A percentile compares a stretch with the other conserved stretches of the same genome.
These are phyloP conservation scores for Caenorhabditis brenneri DNA, from an alignment of 1,140 invertebrate species.

Conservation along the genomic window DNA sequence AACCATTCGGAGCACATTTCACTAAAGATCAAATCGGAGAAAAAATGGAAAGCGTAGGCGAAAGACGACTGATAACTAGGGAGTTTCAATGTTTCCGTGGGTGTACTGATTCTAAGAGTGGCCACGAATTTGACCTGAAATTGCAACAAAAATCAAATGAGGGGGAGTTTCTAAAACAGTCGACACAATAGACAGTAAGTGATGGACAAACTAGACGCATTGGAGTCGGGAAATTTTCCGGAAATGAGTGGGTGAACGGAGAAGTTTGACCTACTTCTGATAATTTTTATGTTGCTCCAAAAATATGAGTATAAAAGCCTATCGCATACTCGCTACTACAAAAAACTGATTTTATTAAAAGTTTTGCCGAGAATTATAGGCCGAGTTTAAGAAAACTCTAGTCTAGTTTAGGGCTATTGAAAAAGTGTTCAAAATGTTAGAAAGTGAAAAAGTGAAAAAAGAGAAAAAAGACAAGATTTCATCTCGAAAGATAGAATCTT, in stretches of 20 bases:
- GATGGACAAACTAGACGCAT: not conserved
- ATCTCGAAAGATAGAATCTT: too few relatives aligned
- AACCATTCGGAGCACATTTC: slow-evolving; percentile 12
- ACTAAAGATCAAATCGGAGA: not conserved
- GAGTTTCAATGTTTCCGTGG: not conserved
- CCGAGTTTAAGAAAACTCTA: too few relatives aligned
- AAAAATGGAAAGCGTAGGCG: slow-evolving; percentile 6
- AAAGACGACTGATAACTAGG: not conserved
- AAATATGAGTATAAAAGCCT: too few relatives aligned
- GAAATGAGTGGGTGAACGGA: not conserved
- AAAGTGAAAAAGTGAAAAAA: too few relatives aligned
- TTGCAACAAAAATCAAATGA: slow-evolving; percentile 3
- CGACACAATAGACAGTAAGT: not conserved
- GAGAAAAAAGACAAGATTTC: too few relatives aligned
- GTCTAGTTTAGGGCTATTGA: too few relatives aligned
- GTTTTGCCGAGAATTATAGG: too few relatives aligned
- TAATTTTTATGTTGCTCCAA: too few relatives aligned
- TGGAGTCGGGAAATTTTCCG: not conserved
- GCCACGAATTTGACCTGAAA: not conserved
- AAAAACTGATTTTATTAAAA: too few relatives aligned
- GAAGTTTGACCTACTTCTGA: too few relatives aligned
- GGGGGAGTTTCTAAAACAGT: not conserved
- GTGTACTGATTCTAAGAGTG: not conserved
- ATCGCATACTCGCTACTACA: too few relatives aligned
- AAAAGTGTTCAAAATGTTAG: too few relatives aligned